Evolutionary conservation across 2,888 invertebrate species (phyloP).

Genomic region (Pheosia tremula): DNA sequence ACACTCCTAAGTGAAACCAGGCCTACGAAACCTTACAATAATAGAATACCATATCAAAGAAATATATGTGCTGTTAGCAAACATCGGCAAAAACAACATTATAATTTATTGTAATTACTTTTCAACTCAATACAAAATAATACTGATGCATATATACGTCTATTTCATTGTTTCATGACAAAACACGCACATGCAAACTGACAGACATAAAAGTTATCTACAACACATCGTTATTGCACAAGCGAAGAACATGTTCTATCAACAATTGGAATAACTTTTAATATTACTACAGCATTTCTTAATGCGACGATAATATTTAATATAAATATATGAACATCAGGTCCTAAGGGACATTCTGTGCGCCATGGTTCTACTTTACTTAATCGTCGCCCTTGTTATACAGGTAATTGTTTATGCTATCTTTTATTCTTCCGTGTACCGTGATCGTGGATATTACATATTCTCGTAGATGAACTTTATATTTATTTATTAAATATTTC

Average conservation of each 20-base stretch:
- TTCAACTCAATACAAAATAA: not conserved
- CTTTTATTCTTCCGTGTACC: slow-evolving; percentile 9
- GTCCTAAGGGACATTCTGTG: slow-evolving; percentile 29
- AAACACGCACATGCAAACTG: not conserved
- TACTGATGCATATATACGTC: not conserved
- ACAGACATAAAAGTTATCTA: not conserved
- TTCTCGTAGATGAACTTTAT: slow-evolving; percentile 3
- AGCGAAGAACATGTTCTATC: slow-evolving; percentile 49
- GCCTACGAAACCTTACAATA: too few relatives aligned
- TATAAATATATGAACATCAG: slow-evolving; percentile 52
- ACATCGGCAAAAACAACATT: not conserved
- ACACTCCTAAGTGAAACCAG: too few relatives aligned
- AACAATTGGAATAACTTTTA: slow-evolving; percentile 33
- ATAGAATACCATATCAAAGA: not conserved
- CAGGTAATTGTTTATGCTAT: slow-evolving; percentile 57
- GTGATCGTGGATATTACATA: not conserved
- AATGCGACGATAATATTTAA: slow-evolving; percentile 54
- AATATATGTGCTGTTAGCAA: not conserved
- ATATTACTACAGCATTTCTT: slow-evolving; percentile 51
- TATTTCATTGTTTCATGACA: not conserved
- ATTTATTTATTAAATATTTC: not conserved
- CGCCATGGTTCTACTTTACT: slow-evolving; percentile 65
- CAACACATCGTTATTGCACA: slow-evolving; percentile 29
- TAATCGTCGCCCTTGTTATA: slow-evolving; percentile 62
- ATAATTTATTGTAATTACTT: not conserved